Conservation (phyloP, 2,888 invertebrate genomes). For the Diachrysia chrysitis region DNA sequence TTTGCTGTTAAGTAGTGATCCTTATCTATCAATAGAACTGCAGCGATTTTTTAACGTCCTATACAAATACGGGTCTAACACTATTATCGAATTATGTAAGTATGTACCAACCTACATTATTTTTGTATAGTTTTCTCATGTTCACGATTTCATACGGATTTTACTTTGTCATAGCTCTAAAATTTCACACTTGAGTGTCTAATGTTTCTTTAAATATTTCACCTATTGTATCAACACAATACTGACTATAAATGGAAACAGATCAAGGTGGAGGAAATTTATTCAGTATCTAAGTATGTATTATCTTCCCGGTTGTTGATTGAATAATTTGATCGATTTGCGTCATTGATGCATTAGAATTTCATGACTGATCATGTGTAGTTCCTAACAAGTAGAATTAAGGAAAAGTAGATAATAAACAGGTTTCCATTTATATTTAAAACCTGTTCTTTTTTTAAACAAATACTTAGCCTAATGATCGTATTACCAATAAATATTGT, state of each 20-base stretch:
- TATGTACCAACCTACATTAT: background rate
- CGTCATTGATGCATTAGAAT: slow-evolving; percentile 74
- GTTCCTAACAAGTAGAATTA: slow-evolving; percentile 13
- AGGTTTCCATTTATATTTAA: slow-evolving; percentile 18
- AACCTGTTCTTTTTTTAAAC: slow-evolving; percentile 15
- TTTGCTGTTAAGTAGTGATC: too few relatives aligned
- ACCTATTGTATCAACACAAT: slow-evolving; percentile 59
- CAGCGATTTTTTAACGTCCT: too few relatives aligned
- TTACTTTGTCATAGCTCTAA: slow-evolving; percentile 49
- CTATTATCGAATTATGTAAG: background rate
- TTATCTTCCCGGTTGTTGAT: slow-evolving; percentile 70
- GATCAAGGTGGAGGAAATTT: slow-evolving; percentile 77
- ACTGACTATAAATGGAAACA: slow-evolving; percentile 69
- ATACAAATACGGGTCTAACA: background rate
- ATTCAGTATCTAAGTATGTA: slow-evolving; percentile 62
- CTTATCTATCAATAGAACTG: too few relatives aligned
- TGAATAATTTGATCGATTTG: slow-evolving; percentile 76
- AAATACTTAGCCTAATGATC: slow-evolving; percentile 10
- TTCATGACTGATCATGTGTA: slow-evolving; percentile 58
- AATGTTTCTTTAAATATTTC: slow-evolving; percentile 40
- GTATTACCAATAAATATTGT: slow-evolving; percentile 50
- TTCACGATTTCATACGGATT: slow-evolving; percentile 34
- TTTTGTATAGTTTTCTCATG: background rate
- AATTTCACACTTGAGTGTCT: slow-evolving; percentile 43
- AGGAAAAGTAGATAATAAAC: slow-evolving; percentile 11